Evolutionary conservation across 2,797 vertebrate species (phyloP), one percentile per base, ranked within the genome.

Genomic region (Scomberomorus guttatus): DNA sequence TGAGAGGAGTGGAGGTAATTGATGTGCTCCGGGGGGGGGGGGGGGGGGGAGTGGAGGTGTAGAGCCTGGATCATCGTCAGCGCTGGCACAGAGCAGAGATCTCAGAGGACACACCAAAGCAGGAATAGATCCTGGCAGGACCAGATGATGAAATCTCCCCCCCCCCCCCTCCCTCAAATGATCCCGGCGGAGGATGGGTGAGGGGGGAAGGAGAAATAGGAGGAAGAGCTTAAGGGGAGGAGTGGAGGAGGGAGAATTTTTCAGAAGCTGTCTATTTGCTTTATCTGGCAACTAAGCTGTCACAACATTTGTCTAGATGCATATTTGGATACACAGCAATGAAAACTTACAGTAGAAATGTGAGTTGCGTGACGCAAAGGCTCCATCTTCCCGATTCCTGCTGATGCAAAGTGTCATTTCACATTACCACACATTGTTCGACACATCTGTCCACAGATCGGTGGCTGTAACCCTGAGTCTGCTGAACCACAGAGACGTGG

Each of bases 1-100:
- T 83, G 86, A 89, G 83, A 84, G 74, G 83, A 82, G 89, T 54
- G 69, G 65, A 75, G 87, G 83, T 93, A 93, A 94, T 92, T 94
- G 93, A 94, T 91, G 92, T 83, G 87, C 86, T 89, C 89, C 86
- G 42, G 72, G 63, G 82, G 93, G 90, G 90, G 85, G 68, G 79
- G 83, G 85, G 83, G 89, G n/a, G n/a, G 82, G 93, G 90, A 90
- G 85, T 70, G 79, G 83, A 86, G 83, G 89, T 80, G 79, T 80
- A 65, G 81, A 82, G 85, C 85, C 70, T 70, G 76, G 85, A 91
- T 93, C 86, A 83, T 89, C 87, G 77, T 81, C 84, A 81, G 79
- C 75, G 48, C 72, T 83, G 83, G 84, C 82, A 82, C 91, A 87
- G 83, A 92, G 83, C 82, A 86, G 78, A 88, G 80, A 83, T 88